Evolutionary conservation across 2,113 vertebrate genomes (phyloP).

Genomic region (Xenus cinereus): DNA sequence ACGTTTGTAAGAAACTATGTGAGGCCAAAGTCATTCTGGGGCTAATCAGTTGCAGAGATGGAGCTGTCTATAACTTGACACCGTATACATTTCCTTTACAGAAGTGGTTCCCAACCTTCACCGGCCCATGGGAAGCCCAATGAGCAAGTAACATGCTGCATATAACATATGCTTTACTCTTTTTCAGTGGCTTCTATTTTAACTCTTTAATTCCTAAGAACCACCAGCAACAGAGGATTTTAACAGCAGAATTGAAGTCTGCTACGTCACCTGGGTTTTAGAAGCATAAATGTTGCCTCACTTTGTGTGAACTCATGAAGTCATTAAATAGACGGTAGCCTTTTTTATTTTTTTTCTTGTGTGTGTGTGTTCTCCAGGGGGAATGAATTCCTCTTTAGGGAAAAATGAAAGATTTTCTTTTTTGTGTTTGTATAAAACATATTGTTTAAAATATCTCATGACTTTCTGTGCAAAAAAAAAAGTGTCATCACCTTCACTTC

Average conservation of each 20-base stretch:
- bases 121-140: slow-evolving; percentile 46
- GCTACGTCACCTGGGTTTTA: background rate
- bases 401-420: background rate
- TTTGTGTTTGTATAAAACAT: background rate
- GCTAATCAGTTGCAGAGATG: slow-evolving; percentile 53
- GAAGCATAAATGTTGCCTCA: background rate
- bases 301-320: background rate
- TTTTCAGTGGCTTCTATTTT: slow-evolving; percentile 17
- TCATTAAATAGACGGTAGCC: background rate
- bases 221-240: background rate
- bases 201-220: slow-evolving; percentile 28
- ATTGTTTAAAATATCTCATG: slow-evolving; percentile 32
- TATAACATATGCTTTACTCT: slow-evolving; percentile 12
- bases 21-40: slow-evolving; percentile 16
- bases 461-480: slow-evolving; percentile 2
- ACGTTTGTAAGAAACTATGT: slow-evolving; percentile 9
- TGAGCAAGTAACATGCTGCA: background rate
- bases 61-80: slow-evolving; percentile 48
- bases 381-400: background rate
- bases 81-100: slow-evolving; percentile 52
- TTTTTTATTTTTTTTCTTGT: background rate
- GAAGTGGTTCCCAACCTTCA: slow-evolving; percentile 57
- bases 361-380: background rate
- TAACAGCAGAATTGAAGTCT: background rate
- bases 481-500: slow-evolving; percentile 47